Conservation (phyloP, 2,797 vertebrate species). For the Pseudomugil tenellus region DNA sequence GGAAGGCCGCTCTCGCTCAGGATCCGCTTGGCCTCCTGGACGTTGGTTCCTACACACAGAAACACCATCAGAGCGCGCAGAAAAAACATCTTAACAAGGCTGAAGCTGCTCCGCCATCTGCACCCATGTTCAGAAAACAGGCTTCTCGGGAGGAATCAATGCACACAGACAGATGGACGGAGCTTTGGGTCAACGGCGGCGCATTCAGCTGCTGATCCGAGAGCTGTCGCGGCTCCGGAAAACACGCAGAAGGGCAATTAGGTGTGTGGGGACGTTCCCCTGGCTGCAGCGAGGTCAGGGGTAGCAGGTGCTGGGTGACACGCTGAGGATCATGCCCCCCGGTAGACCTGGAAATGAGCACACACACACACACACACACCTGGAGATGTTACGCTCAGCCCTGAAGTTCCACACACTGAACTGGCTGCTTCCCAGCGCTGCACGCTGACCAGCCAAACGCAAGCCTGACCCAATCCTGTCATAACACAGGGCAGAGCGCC, state of each 20-base stretch:
- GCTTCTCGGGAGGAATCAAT: conserved; percentile 50
- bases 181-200: conserved; percentile 59
- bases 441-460: conserved; percentile 27
- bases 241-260: conserved; percentile 44
- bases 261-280: conserved; percentile 27
- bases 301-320: conserved; percentile 74
- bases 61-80: conserved; percentile 6
- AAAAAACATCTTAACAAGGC: conserved; percentile 34
- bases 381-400: conserved; percentile 11
- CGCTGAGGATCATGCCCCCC: conserved; percentile 29
- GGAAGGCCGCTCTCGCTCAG: conserved; percentile 91
- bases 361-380: conserved; percentile 26
- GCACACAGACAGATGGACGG: conserved; percentile 59
- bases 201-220: conserved; percentile 57
- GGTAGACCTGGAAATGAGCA: conserved; percentile 46
- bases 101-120: conserved; percentile 51
- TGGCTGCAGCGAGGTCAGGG: conserved; percentile 45
- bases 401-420: conserved; percentile 15
- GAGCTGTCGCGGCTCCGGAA: conserved; percentile 40
- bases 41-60: conserved; percentile 90
- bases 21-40: conserved; percentile 92
- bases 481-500: conserved; percentile 55
- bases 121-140: conserved; percentile 35
- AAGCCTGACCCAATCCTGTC: conserved; percentile 61
- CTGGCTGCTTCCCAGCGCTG: conserved; percentile 45